Conservation (phyloP, 2,113 vertebrate genomes). For the Crotalus helleri region DNA sequence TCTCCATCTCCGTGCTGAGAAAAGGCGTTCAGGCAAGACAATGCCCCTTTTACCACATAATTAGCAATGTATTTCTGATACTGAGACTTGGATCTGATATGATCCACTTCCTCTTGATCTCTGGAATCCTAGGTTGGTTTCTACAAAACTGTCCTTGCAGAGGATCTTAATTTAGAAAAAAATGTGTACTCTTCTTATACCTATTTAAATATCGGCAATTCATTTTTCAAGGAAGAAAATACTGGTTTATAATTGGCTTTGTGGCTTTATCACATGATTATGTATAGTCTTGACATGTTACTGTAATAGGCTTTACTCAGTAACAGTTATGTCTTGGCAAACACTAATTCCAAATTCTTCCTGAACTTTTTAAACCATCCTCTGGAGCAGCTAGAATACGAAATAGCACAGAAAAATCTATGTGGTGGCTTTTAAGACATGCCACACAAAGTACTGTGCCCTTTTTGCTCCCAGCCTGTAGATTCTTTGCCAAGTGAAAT, state of each 20-base stretch:
- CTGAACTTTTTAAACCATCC: not conserved
- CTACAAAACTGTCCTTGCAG: not conserved
- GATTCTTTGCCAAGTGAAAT: conserved; percentile 69
- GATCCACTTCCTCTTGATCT: not conserved
- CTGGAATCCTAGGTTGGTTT: not conserved
- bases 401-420: conserved; percentile 31
- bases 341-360: not conserved
- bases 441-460: conserved; percentile 57
- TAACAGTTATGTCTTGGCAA: not conserved
- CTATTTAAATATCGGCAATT: not conserved
- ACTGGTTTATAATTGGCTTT: not conserved
- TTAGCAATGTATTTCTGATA: conserved; percentile 10
- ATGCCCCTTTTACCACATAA: not conserved
- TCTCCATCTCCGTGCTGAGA: too few species aligned
- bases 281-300: conserved; percentile 7
- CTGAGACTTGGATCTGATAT: conserved; percentile 1
- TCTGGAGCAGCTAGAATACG: not conserved
- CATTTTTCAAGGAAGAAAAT: not conserved
- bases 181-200: not conserved
- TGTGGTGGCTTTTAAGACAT: conserved; percentile 39
- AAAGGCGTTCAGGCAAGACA: too few species aligned
- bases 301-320: conserved; percentile 24
- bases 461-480: conserved; percentile 66
- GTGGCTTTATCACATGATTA: conserved; percentile 11
- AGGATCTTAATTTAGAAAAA: conserved; percentile 32